Evolutionary conservation across 2,797 vertebrate species (phyloP), one percentile per base, ranked within the genome.

Genomic region (Clarias laeviceps): DNA sequence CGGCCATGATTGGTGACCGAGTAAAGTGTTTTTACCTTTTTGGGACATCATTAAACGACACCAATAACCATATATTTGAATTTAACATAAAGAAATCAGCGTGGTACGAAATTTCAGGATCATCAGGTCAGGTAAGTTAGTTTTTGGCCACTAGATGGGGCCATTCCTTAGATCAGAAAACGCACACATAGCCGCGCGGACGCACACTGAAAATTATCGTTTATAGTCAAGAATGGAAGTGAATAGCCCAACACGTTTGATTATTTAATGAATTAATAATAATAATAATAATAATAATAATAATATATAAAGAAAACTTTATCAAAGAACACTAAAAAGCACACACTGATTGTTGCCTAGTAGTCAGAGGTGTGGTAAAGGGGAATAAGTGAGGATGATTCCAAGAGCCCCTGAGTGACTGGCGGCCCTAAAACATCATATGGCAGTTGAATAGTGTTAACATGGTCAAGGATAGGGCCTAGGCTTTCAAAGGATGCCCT

Each of bases 71-170:
- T 40, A 24, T 5, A 40, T 45, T 7, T 18, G 17, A 66, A 32
- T 2, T 0, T 15, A 37, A 69, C 37, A 34, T 20, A 12, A 54
- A 24, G 4, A 40, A 40, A 7, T 34, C 27, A 72, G 4, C 34
- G 17, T 18, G 6, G 15, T 56, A 56, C 18, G 24, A 6, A 27
- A 29, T 54, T n/a, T 8, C 8, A 29, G 17, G n/a, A 18, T 54
- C n/a, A 50, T 65, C 40, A 68, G 40, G 37, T 2, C 22, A 27
- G 64, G 1, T 66, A 8, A 56, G 68, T 32, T 65, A 68, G 4
- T 5, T 65, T 56, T 83, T 81, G 70, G 34, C 88, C 90, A 90
- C 84, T 65, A 87, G 88, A 84, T 86, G 87, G 87, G 3, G 86
- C 81, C 66, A 72, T 17, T 5, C 1, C 68, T 64, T 37, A 70